Evolutionary conservation across 2,113 vertebrate genomes (phyloP).

Genomic region (Hymenochirus boettgeri): DNA sequence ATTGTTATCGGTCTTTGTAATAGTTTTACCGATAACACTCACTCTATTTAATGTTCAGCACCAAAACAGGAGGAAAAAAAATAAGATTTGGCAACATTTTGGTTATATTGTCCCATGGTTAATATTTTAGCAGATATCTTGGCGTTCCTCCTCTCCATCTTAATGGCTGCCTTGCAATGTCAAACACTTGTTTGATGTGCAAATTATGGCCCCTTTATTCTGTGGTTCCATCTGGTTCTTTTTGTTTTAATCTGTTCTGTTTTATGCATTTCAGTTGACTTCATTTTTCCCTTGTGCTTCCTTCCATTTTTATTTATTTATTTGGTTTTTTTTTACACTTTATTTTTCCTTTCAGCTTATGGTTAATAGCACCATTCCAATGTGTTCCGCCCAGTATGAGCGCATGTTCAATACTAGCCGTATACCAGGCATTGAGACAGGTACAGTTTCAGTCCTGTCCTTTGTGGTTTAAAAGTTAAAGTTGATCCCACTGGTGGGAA

Average conservation of each 20-base stretch:
- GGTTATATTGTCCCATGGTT: constrained; percentile 4
- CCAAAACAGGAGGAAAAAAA: too few relatives aligned
- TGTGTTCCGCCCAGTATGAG: constrained; percentile 45
- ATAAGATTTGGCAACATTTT: too few relatives aligned
- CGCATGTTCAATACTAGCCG: constrained; percentile 44
- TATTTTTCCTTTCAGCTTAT: constrained; percentile 48
- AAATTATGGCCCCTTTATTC: constrained; percentile 5
- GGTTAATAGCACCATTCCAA: constrained; percentile 44
- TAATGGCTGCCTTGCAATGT: constrained; percentile 14
- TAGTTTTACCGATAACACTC: too few relatives aligned
- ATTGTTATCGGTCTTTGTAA: too few relatives aligned
- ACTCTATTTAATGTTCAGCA: too few relatives aligned
- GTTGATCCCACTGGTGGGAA: background rate
- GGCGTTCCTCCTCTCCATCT: constrained; percentile 17
- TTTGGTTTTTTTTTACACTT: constrained; percentile 38
- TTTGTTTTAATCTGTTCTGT: constrained; percentile 20
- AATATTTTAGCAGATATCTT: background rate
- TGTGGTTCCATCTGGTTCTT: constrained; percentile 2
- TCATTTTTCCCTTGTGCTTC: constrained; percentile 11
- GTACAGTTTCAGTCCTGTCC: constrained; percentile 43
- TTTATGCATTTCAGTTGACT: constrained; percentile 9
- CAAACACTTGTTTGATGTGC: constrained; percentile 12
- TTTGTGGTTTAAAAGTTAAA: constrained; percentile 18
- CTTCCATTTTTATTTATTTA: constrained; percentile 19
- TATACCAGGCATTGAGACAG: constrained; percentile 46